phyloP scores from a whole-genome alignment of 2,113 vertebrate species.

The Anthoscopus minutus region DNA sequence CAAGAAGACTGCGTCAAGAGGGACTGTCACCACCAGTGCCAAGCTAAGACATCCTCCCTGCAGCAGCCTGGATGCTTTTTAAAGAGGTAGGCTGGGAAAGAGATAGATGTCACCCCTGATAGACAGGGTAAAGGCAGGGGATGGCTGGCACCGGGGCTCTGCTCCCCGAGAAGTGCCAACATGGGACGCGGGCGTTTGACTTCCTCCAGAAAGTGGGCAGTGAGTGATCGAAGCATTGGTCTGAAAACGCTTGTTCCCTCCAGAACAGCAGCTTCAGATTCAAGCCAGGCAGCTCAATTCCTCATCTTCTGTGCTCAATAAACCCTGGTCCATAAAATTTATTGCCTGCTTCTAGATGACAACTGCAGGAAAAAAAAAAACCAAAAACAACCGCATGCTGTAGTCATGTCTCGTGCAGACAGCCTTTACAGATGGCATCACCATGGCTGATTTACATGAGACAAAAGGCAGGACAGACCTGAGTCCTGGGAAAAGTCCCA shows the following conservation, averaged over 20 bases:
- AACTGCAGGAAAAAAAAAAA: slow-evolving; percentile 3
- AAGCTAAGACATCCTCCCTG: not conserved
- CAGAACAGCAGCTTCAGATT: slow-evolving; percentile 27
- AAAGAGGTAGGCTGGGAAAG: not conserved
- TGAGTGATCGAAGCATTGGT: not conserved
- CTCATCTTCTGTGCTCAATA: slow-evolving; percentile 55
- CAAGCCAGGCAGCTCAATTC: slow-evolving; percentile 48
- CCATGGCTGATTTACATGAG: slow-evolving; percentile 16
- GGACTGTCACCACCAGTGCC: not conserved
- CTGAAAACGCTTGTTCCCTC: not conserved
- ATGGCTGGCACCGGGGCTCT: not conserved
- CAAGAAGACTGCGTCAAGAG: slow-evolving; percentile 26
- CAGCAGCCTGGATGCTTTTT: not conserved
- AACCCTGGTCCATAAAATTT: slow-evolving; percentile 60
- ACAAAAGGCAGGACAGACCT: not conserved
- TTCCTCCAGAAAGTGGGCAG: not conserved
- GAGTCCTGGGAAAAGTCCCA: not conserved
- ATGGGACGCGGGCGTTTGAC: not conserved
- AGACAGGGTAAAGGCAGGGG: not conserved
- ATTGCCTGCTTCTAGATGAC: slow-evolving; percentile 51
- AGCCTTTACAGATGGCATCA: slow-evolving; percentile 29
- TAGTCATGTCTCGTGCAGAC: not conserved
- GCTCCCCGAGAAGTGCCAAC: rapidly evolving
- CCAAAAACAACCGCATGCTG: not conserved
- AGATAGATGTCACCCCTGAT: not conserved